Percentiles rank a stretch among this genome's conserved stretches.
These are phyloP conservation scores for Netelia fuscicornis DNA, from an alignment of 2,888 invertebrate species.

Conservation along the genomic window DNA sequence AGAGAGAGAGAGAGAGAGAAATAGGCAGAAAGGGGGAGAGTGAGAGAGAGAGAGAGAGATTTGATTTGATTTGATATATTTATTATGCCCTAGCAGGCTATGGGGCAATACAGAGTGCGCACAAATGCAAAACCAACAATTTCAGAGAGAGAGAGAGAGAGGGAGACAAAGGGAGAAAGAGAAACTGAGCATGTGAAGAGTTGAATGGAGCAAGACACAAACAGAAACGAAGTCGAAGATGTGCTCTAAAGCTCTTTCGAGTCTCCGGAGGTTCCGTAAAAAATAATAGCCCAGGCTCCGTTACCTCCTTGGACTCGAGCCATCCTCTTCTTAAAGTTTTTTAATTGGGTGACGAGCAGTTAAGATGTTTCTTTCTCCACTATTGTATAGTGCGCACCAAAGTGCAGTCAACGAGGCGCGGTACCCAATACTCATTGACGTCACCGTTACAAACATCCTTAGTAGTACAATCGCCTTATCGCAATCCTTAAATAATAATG, in stretches of 20 bases:
- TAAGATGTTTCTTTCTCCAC: conserved; percentile 30
- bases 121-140: too few relatives aligned
- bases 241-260: conserved; percentile 37
- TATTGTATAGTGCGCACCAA: conserved; percentile 10
- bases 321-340: conserved; percentile 48
- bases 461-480: neutral
- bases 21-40: conserved; percentile 10
- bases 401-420: conserved; percentile 22
- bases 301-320: conserved; percentile 14
- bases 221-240: conserved; percentile 40
- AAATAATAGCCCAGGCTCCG: conserved; percentile 49
- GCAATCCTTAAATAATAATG: conserved; percentile 20
- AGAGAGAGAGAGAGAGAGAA: neutral
- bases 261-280: conserved; percentile 44
- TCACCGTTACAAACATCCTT: neutral
- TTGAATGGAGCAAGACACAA: neutral
- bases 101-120: too few relatives aligned
- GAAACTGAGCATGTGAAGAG: neutral
- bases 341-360: conserved; percentile 54
- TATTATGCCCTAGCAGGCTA: too few relatives aligned
- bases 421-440: conserved; percentile 2
- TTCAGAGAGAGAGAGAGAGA: conserved; percentile 2
- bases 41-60: conserved; percentile 9
- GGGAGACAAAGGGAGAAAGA: conserved; percentile 17
- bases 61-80: too few relatives aligned